Evolutionary conservation across 2,797 vertebrate species (phyloP).

Genomic region (Eremophila alpestris): DNA sequence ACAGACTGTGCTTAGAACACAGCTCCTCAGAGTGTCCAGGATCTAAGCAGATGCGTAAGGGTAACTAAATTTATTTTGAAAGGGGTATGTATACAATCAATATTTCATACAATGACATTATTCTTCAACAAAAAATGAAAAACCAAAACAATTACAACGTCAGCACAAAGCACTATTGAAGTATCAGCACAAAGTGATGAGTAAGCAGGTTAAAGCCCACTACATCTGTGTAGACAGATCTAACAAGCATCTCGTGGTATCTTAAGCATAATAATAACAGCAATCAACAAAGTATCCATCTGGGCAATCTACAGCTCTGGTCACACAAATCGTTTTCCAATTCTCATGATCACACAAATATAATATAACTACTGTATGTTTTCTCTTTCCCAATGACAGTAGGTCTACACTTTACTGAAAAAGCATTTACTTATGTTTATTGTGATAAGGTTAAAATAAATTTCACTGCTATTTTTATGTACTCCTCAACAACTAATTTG

Average conservation of each 20-base stretch:
- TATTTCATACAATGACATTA: background rate
- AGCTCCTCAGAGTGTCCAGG: background rate
- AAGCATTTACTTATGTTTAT: slow-evolving; percentile 35
- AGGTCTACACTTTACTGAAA: background rate
- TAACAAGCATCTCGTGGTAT: background rate
- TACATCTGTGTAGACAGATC: background rate
- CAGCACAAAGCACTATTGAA: background rate
- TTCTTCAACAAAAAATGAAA: background rate
- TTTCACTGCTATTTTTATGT: background rate
- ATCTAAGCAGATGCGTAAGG: background rate
- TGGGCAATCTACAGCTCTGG: slow-evolving; percentile 20
- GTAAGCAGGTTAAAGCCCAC: background rate
- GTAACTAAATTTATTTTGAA: background rate
- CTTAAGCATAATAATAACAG: background rate
- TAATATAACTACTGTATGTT: background rate
- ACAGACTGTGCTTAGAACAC: background rate
- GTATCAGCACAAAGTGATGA: background rate
- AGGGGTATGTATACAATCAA: background rate
- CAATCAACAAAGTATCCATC: slow-evolving; percentile 18
- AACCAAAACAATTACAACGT: background rate
- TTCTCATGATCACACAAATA: background rate
- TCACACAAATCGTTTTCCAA: slow-evolving; percentile 18
- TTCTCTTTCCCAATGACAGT: background rate
- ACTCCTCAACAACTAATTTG: background rate
- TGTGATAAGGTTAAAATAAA: slow-evolving; percentile 28